phyloP scores from a whole-genome alignment of 1,140 invertebrate genomes.

The Nebria ingens region DNA sequence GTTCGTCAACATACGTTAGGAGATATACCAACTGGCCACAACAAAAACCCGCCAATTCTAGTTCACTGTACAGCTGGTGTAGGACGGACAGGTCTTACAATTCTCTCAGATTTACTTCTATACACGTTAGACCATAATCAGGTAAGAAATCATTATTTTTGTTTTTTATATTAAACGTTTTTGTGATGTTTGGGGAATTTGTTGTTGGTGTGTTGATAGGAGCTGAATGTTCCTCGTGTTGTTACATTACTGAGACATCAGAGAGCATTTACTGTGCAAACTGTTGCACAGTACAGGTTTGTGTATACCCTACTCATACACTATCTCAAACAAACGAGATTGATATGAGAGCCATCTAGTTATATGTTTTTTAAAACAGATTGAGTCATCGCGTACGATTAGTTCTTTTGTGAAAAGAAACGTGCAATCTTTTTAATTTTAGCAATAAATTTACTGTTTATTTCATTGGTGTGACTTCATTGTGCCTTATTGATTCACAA shows the following conservation, averaged over 20 bases:
- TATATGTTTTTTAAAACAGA: no score
- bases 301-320: slow-evolving; percentile 75
- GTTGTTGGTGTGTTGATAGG: slow-evolving; percentile 38
- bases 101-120: slow-evolving; percentile 66
- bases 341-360: slow-evolving; percentile 49
- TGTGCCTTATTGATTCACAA: no score
- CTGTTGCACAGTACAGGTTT: slow-evolving; percentile 79
- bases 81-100: slow-evolving; percentile 62
- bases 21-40: slow-evolving; percentile 53
- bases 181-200: slow-evolving; percentile 1
- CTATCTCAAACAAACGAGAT: slow-evolving; percentile 73
- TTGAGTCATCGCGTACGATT: no score
- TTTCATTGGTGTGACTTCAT: no score
- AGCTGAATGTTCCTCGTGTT: slow-evolving; percentile 66
- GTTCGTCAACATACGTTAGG: slow-evolving; percentile 60
- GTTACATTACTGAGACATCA: slow-evolving; percentile 68
- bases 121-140: slow-evolving; percentile 82
- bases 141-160: slow-evolving; percentile 43
- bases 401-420: no score
- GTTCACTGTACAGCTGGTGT: slow-evolving; percentile 62
- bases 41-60: slow-evolving; percentile 57
- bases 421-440: no score
- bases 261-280: slow-evolving; percentile 76
- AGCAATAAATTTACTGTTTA: no score
- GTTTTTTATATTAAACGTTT: not conserved